These are phyloP conservation scores for Drosophila nasuta DNA, from an alignment of 1,140 invertebrate species.

Conservation along the genomic window DNA sequence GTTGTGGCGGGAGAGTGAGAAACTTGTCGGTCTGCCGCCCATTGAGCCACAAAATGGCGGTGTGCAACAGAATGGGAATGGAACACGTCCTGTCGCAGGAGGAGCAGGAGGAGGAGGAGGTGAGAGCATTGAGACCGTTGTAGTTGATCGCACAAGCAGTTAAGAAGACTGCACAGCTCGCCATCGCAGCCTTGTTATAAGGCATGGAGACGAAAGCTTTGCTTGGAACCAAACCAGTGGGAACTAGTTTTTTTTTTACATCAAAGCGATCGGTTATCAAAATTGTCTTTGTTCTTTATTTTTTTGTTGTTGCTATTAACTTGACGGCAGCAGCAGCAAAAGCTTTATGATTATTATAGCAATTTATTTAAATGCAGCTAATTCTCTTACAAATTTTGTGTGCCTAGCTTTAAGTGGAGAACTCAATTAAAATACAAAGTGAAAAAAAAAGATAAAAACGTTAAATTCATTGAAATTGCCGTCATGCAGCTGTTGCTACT, in stretches of 20 bases:
- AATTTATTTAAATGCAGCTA: conserved; percentile 18
- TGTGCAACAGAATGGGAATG: conserved; percentile 31
- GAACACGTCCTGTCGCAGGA: conserved; percentile 2
- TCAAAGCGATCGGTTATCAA: conserved; percentile 8
- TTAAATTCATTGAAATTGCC: conserved; percentile 55
- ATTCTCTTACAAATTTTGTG: conserved; percentile 8
- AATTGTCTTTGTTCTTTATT: conserved; percentile 1
- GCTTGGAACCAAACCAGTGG: background rate
- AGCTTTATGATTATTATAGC: conserved; percentile 11
- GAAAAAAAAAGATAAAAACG: conserved; percentile 31
- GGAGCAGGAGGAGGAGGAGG: background rate
- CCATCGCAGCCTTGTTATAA: conserved; percentile 14
- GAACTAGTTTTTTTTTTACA: conserved; percentile 6
- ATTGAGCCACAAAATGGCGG: conserved; percentile 32
- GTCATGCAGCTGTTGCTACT: conserved; percentile 1
- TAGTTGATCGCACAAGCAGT: conserved; percentile 55
- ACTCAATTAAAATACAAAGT: conserved; percentile 26
- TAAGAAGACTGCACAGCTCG: background rate
- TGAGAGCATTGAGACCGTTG: conserved; percentile 55
- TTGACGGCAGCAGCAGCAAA: background rate
- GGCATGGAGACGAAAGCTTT: conserved; percentile 3
- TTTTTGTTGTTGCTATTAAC: too few relatives aligned
- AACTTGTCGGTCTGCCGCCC: conserved; percentile 68
- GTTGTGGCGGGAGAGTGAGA: conserved; percentile 89
- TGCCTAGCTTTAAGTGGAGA: conserved; percentile 13